Base-by-base conservation (phyloP, 2,113 vertebrate species). In the Alaudala cheleensis region DNA sequence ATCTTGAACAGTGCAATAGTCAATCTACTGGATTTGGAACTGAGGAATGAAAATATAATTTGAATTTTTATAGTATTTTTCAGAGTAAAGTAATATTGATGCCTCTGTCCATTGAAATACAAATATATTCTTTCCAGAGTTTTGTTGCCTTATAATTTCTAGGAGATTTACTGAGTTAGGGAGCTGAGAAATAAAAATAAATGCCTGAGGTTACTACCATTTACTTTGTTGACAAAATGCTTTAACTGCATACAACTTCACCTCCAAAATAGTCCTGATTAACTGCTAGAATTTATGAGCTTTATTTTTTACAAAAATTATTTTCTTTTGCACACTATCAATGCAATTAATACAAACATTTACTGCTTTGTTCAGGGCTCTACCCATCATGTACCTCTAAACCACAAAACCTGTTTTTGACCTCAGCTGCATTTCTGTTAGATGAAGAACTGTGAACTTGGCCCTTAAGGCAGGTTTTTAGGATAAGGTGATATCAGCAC, bases 161-260 rank as follows among this genome's bases (percentile, higher is more conserved):
- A 40, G 53, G 44, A 93, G 39, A 78, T 92, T 88, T 90, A 92
- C 40, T 60, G 60, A 49, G 16, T 51, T 93, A 80, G 53, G 54
- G 56, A 88, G 37, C 60, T 64, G 21, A 62, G 56, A 57, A 93
- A 88, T 92, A 90, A 93, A 88, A 93, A 92, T 40, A 78, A 85
- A 84, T 74, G 40, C 15, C 25, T 69, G 54, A 86, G 49, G 40
- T 82, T 87, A 67, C 58, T 76, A 28, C 25, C 53, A 39, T 65
- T 88, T 62, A 83, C 61, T 85, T 79, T 70, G 37, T 45, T 4
- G 7, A 44, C 73, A 70, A 86, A 54, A 16, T 56, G 15, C 72
- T 88, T 80, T 81, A 76, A 33, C 29, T 62, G 24, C 45, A 24
- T 53, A 65, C 25, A 71, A 40, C 40, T 86, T 73, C 57, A 49